A percentile compares a stretch with the other conserved stretches of the same genome.
Evolutionary conservation across 2,797 vertebrate species (phyloP).

Genomic region (Centroberyx gerrardi): DNA sequence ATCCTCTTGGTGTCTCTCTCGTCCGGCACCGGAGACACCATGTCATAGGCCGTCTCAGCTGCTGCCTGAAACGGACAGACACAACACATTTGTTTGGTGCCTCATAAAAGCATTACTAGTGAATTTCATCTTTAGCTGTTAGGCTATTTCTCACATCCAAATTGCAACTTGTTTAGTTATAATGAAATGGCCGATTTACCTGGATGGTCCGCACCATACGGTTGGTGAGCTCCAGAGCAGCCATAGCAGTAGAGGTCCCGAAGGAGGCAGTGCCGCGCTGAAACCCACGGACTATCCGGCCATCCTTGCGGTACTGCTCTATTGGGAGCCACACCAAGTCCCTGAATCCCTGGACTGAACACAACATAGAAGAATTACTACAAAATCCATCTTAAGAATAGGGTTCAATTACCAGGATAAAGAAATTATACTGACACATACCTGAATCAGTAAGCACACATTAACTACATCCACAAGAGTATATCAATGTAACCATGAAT

Average conservation of each 20-base stretch:
- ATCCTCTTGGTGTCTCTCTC: conserved; percentile 91
- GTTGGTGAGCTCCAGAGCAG: conserved; percentile 97
- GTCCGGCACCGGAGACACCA: conserved; percentile 96
- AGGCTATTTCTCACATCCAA: too few species aligned
- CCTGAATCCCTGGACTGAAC: conserved; percentile 95
- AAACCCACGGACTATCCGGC: conserved; percentile 95
- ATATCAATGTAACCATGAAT: neutral
- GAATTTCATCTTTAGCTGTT: neutral
- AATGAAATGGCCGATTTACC: conserved; percentile 81
- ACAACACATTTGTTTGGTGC: neutral
- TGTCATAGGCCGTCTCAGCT: conserved; percentile 98
- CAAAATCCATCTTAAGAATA: conserved; percentile 5
- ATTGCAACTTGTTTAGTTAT: neutral
- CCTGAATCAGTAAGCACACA: neutral
- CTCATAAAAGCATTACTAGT: neutral
- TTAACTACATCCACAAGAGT: neutral
- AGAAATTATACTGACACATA: conserved; percentile 2
- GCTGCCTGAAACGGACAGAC: conserved; percentile 87
- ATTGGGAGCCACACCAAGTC: conserved; percentile 98
- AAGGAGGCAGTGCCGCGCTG: conserved; percentile 97
- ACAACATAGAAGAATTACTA: conserved; percentile 43
- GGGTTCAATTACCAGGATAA: neutral
- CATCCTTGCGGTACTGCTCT: conserved; percentile 98
- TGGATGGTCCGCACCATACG: conserved; percentile 98
- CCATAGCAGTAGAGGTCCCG: conserved; percentile 98